These are phyloP conservation scores for Pangasius larnaudii DNA, from an alignment of 2,797 vertebrate genomes.

Conservation along the genomic window DNA sequence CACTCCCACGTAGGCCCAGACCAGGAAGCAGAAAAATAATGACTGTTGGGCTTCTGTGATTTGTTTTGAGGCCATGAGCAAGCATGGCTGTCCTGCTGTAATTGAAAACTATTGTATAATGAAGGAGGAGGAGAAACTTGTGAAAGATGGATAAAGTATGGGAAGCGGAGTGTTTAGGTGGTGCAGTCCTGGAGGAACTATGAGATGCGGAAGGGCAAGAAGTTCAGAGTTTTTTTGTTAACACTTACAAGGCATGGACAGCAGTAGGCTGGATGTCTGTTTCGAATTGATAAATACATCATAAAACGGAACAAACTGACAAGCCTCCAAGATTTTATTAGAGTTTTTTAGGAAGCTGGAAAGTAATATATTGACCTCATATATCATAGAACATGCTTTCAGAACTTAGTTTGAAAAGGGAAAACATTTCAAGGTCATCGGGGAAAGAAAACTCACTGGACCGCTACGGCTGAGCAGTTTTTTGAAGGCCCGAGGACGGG, in stretches of 20 bases:
- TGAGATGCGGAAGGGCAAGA: background rate
- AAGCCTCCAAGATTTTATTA: background rate
- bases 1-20: constrained; percentile 26
- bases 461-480: background rate
- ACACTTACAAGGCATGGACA: background rate
- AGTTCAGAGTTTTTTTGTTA: background rate
- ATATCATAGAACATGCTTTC: background rate
- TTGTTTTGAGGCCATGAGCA: constrained; percentile 71
- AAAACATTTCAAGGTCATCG: background rate
- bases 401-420: background rate
- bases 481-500: background rate
- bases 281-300: background rate
- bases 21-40: constrained; percentile 46
- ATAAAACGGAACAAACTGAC: background rate
- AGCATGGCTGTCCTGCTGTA: constrained; percentile 65
- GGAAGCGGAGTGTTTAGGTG: background rate
- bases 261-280: background rate
- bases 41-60: constrained; percentile 53
- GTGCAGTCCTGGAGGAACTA: background rate
- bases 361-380: background rate
- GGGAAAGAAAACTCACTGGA: background rate
- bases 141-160: constrained; percentile 58
- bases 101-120: constrained; percentile 75
- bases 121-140: constrained; percentile 67
- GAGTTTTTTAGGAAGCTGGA: background rate